phyloP scores from a whole-genome alignment of 2,797 vertebrate species.

The Furcifer pardalis region DNA sequence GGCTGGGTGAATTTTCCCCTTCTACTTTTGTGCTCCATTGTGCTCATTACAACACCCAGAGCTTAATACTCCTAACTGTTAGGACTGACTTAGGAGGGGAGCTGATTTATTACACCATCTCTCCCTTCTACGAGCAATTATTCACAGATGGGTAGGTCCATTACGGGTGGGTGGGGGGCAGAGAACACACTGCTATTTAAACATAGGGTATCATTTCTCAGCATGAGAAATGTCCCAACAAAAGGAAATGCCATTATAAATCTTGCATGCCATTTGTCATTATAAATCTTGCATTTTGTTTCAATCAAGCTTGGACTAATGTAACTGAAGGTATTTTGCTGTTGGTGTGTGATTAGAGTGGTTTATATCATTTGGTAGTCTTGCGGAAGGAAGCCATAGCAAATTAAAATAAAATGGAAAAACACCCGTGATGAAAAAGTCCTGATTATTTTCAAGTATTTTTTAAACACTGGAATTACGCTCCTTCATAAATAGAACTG shows the following conservation, averaged over 20 bases:
- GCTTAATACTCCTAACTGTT: constrained; percentile 3
- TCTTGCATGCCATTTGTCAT: neutral
- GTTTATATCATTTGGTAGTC: constrained; percentile 17
- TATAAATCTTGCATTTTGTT: constrained; percentile 15
- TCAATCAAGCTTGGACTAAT: neutral
- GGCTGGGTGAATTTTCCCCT: neutral
- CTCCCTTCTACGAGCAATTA: constrained; percentile 11
- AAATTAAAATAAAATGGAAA: neutral
- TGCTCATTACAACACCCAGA: constrained; percentile 12
- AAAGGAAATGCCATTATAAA: constrained; percentile 38
- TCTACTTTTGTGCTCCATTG: neutral
- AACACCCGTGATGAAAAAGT: neutral
- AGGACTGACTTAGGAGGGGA: neutral
- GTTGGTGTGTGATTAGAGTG: neutral
- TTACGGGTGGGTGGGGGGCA: neutral
- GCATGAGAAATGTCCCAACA: constrained; percentile 22
- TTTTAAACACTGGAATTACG: constrained; percentile 9
- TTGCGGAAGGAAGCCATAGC: neutral
- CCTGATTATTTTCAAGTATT: constrained; percentile 6
- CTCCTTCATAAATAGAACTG: constrained; percentile 1
- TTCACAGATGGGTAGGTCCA: constrained; percentile 33
- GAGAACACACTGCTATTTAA: constrained; percentile 25
- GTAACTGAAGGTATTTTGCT: constrained; percentile 16
- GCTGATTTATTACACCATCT: neutral
- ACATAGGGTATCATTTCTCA: constrained; percentile 31